Conservation (phyloP, 2,888 invertebrate genomes). For the Catocala fraxini region DNA sequence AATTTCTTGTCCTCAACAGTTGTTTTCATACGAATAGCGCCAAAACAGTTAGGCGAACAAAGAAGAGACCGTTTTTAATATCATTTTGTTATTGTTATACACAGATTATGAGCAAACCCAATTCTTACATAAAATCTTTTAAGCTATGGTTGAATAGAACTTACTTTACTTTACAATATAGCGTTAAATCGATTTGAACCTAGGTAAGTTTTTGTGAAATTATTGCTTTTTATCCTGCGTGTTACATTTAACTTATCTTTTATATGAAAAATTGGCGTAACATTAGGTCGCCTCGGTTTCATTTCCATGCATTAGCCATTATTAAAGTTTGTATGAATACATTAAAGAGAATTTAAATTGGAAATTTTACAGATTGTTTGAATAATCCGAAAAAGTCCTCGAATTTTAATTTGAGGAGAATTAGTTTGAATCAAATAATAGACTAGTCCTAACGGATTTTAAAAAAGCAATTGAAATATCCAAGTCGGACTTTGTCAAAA, state of each 20-base stretch:
- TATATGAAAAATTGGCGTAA: conserved; percentile 19
- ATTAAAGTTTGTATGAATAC: neutral
- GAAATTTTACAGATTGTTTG: too few relatives aligned
- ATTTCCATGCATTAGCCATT: neutral
- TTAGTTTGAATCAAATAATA: too few relatives aligned
- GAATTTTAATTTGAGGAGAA: too few relatives aligned
- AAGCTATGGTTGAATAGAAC: conserved; percentile 4
- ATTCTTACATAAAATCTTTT: conserved; percentile 3
- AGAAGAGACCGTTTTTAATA: conserved; percentile 7
- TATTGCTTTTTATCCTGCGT: conserved; percentile 11
- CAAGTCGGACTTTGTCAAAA: conserved; percentile 5
- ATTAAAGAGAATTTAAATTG: too few relatives aligned
- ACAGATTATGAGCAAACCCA: conserved; percentile 8
- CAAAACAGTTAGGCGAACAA: conserved; percentile 11
- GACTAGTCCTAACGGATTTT: neutral
- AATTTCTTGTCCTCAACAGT: neutral
- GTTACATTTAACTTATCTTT: conserved; percentile 21
- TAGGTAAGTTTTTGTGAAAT: conserved; percentile 9
- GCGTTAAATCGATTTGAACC: conserved; percentile 15
- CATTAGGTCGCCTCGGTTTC: conserved; percentile 7
- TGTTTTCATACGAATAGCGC: conserved; percentile 2
- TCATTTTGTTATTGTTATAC: neutral
- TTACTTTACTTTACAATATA: conserved; percentile 13
- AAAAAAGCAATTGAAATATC: neutral
- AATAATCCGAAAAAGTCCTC: too few relatives aligned